Conservation (phyloP, 2,888 invertebrate species). For the Xestia xanthographa region DNA sequence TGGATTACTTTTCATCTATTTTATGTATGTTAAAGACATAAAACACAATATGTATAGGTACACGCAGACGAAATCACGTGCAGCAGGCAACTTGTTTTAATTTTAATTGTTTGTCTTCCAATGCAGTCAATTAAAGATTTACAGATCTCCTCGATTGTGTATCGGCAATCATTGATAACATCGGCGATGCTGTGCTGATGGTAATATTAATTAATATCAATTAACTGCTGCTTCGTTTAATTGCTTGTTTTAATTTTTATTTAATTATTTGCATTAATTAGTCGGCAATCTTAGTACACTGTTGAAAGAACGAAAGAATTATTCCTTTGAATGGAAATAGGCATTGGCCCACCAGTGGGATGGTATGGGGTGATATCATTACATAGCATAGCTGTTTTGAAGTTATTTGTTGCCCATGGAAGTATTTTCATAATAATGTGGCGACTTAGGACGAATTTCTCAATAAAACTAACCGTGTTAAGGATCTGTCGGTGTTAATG, state of each 20-base stretch:
- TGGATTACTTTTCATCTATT: too few relatives aligned
- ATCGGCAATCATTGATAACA: slow-evolving; percentile 9
- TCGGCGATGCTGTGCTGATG: neutral
- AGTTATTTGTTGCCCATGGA: neutral
- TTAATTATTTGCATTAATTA: slow-evolving; percentile 19
- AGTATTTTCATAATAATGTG: neutral
- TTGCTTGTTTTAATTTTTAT: slow-evolving; percentile 24
- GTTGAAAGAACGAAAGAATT: neutral
- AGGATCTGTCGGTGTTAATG: too few relatives aligned
- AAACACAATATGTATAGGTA: too few relatives aligned
- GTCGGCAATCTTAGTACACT: too few relatives aligned
- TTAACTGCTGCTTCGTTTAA: neutral
- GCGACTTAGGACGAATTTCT: neutral
- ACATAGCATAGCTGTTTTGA: neutral
- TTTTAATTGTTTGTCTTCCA: neutral
- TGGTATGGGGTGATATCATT: neutral
- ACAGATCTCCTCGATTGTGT: neutral
- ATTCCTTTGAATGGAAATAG: too few relatives aligned
- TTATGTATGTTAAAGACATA: neutral
- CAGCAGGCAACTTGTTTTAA: neutral
- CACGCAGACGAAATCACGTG: neutral
- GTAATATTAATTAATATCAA: slow-evolving; percentile 25
- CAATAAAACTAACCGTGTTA: too few relatives aligned
- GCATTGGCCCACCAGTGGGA: too few relatives aligned
- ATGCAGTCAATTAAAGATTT: slow-evolving; percentile 18